phyloP scores from a whole-genome alignment of 2,888 invertebrate genomes.

The Cecidostiba fungosa region DNA sequence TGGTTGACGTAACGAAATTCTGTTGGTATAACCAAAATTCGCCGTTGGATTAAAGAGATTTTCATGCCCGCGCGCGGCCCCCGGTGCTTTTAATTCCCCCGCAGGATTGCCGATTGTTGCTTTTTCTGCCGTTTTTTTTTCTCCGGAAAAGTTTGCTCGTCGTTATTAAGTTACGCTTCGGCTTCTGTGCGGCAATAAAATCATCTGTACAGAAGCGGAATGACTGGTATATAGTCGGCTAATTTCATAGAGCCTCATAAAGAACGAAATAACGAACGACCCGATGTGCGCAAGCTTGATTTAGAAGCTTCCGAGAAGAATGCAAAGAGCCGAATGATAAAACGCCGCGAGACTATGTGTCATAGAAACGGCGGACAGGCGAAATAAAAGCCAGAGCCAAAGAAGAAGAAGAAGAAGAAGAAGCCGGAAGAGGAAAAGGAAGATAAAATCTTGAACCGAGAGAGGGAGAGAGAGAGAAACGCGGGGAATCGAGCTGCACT shows the following conservation, averaged over 20 bases:
- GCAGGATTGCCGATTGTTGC: too few species aligned
- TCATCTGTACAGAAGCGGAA: too few species aligned
- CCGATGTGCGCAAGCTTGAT: neutral
- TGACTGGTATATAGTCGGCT: neutral
- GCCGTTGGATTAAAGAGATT: constrained; percentile 17
- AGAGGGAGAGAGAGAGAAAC: too few species aligned
- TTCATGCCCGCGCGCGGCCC: neutral
- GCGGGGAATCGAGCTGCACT: constrained; percentile 23
- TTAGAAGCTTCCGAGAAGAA: neutral
- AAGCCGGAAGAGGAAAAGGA: constrained; percentile 48
- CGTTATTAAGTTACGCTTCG: too few species aligned
- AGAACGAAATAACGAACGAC: neutral
- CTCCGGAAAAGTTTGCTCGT: too few species aligned
- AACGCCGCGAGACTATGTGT: neutral
- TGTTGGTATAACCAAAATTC: constrained; percentile 16
- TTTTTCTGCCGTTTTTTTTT: too few species aligned
- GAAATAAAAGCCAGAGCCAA: constrained; percentile 9
- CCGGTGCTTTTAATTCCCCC: too few species aligned
- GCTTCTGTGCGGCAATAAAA: too few species aligned
- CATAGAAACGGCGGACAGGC: constrained; percentile 9
- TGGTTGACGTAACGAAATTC: constrained; percentile 20
- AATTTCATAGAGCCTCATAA: neutral
- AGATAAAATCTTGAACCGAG: constrained; percentile 52
- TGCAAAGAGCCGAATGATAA: constrained; percentile 6
- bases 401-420: constrained; percentile 19